Evolutionary conservation across 92 coral and sea anemone genomes (phyloP), one percentile per base, ranked within the genome.

Genomic region (Metridium senile): DNA sequence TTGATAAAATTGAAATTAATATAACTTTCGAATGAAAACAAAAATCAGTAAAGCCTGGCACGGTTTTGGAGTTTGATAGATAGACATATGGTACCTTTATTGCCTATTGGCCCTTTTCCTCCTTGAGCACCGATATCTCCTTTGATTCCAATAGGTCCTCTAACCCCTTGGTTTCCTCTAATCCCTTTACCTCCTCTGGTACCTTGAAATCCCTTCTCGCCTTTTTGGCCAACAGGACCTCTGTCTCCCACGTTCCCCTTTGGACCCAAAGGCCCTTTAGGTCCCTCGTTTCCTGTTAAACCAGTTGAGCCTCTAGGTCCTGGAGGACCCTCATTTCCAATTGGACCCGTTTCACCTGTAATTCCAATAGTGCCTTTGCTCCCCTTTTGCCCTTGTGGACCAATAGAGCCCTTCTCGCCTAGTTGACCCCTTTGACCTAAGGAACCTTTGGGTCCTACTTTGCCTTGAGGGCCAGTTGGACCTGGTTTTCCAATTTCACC

Each of bases 401-500:
- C 49, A 4, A 39, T 39, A 13, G 49, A 13, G 49, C 49, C 49
- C 13, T 39, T 39, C 6, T 25, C 21, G 22, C 69, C 69, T 21
- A 35, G 31, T 26, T 26, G 19, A 8, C 69, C 69, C n/a, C 22
- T 63, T 63, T 26, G 18, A 16, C 69, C 69, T 26, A n/a, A 26
- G 39, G 45, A 63, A 27, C 69, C 69, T 63, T 63, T 63, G 19
- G 32, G 69, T 27, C 69, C 69, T 16, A 11, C 20, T 35, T 27
- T 35, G 31, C 69, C 69, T 63, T 27, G 69, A 19, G 32, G 39
- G 11, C 69, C 69, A 18, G 19, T 30, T 18, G 39, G 18, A 63
- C 69, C 69, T 63, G 39, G 31, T 26, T 61, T 63, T 27, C 69
- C 69, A 1, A 20, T 26, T n/a, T 26, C 69, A 35, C 69, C 69